phyloP scores from a whole-genome alignment of 1,140 invertebrate genomes.

The Diabrotica undecimpunctata region DNA sequence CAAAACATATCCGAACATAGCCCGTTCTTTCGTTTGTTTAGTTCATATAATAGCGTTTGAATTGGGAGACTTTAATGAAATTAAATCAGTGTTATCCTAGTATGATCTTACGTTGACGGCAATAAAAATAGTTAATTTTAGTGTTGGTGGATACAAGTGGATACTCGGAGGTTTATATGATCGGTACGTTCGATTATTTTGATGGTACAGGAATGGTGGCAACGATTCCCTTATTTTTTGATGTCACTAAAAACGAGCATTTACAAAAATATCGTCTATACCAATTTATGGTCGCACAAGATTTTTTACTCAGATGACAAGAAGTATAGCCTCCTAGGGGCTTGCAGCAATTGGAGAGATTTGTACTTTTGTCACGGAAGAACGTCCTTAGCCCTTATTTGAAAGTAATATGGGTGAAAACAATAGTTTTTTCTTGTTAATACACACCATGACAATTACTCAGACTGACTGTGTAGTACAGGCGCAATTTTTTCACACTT shows the following conservation, averaged over 20 bases:
- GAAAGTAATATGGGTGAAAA: conserved; percentile 26
- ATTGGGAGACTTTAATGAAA: background rate
- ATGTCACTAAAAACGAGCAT: conserved; percentile 16
- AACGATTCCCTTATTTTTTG: background rate
- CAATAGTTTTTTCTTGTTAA: conserved; percentile 32
- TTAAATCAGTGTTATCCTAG: background rate
- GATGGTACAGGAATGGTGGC: conserved; percentile 38
- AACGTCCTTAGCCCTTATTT: conserved; percentile 39
- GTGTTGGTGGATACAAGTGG: conserved; percentile 12
- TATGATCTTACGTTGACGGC: conserved; percentile 1
- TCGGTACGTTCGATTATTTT: background rate
- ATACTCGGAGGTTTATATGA: background rate
- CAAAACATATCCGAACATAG: conserved; percentile 1
- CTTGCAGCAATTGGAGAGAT: conserved; percentile 38
- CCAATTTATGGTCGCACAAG: conserved; percentile 14
- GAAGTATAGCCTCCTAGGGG: conserved; percentile 33
- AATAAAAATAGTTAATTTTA: background rate
- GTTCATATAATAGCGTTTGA: background rate
- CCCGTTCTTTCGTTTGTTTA: background rate
- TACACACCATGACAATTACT: conserved; percentile 46
- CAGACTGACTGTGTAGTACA: conserved; percentile 41
- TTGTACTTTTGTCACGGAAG: conserved; percentile 39
- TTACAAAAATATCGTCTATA: conserved; percentile 2
- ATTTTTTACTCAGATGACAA: conserved; percentile 41
- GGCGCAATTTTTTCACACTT: conserved; percentile 44